Evolutionary conservation across 2,113 vertebrate species (phyloP).

Genomic region (Cyprinus carpio): DNA sequence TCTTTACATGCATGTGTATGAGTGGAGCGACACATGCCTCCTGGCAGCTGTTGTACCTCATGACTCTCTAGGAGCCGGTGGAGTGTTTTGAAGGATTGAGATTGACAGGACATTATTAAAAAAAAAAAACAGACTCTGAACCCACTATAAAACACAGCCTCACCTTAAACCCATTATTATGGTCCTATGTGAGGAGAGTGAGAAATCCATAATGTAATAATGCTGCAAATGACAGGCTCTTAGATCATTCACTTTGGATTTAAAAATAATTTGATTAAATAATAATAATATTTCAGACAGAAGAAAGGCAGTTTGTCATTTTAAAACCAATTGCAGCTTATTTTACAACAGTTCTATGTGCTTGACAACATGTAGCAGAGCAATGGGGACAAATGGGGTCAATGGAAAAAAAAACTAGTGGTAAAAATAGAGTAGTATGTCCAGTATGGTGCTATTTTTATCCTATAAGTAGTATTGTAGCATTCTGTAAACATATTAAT

Average conservation of each 20-base stretch:
- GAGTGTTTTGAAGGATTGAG: conserved; percentile 64
- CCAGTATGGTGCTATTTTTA: too few relatives aligned
- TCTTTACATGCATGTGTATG: background rate
- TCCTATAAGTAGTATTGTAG: too few relatives aligned
- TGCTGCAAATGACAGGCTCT: conserved; percentile 27
- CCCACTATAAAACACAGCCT: conserved; percentile 66
- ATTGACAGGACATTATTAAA: conserved; percentile 78
- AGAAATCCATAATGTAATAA: conserved; percentile 75
- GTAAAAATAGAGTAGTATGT: too few relatives aligned
- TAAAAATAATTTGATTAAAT: conserved; percentile 42
- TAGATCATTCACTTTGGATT: conserved; percentile 58
- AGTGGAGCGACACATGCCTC: conserved; percentile 46
- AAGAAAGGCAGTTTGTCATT: conserved; percentile 53
- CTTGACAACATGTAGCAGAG: conserved; percentile 64
- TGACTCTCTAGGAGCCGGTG: conserved; percentile 66
- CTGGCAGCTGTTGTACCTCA: conserved; percentile 66
- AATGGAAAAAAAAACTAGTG: conserved; percentile 64
- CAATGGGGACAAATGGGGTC: conserved; percentile 57
- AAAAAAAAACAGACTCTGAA: conserved; percentile 30
- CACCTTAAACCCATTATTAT: conserved; percentile 71
- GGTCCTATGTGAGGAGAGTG: conserved; percentile 59
- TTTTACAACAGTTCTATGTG: conserved; percentile 40
- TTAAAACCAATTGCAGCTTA: conserved; percentile 56
- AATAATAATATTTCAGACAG: conserved; percentile 60
- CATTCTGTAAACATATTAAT: too few relatives aligned